Evolutionary conservation across 2,113 vertebrate genomes (phyloP).

Genomic region (Calidris pugnax): DNA sequence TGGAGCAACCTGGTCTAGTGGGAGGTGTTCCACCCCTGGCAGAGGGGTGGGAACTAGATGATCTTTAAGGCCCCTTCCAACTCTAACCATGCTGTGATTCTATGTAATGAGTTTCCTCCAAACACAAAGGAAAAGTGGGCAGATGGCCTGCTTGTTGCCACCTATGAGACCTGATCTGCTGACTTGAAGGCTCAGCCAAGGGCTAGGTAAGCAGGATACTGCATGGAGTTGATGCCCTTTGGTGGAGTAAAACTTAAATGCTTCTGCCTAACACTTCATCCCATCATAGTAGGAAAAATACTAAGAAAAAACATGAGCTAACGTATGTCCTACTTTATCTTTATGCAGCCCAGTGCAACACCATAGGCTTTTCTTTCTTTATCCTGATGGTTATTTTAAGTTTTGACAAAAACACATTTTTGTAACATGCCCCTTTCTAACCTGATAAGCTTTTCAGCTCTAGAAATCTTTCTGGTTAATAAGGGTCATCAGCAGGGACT

Average conservation of each 20-base stretch:
- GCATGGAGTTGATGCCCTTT: neutral
- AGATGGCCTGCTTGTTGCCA: neutral
- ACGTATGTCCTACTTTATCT: neutral
- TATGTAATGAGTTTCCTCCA: neutral
- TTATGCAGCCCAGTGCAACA: neutral
- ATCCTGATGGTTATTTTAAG: neutral
- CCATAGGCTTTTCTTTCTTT: neutral
- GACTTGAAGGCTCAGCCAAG: neutral
- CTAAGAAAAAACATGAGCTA: neutral
- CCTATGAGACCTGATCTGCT: neutral
- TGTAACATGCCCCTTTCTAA: neutral
- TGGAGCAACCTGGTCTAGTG: no score
- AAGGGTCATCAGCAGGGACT: neutral
- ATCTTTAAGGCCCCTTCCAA: no score
- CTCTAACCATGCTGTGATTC: no score
- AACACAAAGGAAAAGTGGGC: neutral
- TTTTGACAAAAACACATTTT: neutral
- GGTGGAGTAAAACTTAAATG: neutral
- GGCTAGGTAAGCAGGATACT: neutral
- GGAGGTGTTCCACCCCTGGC: no score
- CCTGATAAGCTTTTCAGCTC: neutral
- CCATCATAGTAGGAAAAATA: neutral
- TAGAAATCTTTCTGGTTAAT: constrained; percentile 35
- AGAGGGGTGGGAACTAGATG: no score
- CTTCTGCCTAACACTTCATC: neutral